Conservation (phyloP, 2,113 vertebrate genomes). For the Phylloscopus trochiloides region DNA sequence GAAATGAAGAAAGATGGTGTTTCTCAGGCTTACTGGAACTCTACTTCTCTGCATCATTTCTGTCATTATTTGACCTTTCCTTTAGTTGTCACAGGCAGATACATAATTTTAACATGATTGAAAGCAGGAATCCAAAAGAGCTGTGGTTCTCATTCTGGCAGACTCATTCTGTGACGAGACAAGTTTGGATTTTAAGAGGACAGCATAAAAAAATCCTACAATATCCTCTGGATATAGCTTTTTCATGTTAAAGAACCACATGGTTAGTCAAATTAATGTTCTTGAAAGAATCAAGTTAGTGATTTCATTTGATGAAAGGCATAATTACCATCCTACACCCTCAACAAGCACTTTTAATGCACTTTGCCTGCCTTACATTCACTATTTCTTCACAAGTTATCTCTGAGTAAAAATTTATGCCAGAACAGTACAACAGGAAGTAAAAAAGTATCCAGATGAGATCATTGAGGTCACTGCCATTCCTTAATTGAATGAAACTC, state of each 20-base stretch:
- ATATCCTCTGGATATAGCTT: not conserved
- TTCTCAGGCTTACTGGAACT: not conserved
- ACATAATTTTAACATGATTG: not conserved
- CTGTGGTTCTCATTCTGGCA: not conserved
- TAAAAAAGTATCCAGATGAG: not conserved
- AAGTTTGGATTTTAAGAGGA: not conserved
- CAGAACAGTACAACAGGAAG: not conserved
- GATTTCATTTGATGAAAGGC: not conserved
- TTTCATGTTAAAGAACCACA: not conserved
- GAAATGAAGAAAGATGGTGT: not conserved
- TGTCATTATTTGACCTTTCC: not conserved
- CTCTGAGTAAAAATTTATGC: not conserved
- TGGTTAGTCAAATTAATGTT: not conserved
- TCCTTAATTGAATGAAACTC: not conserved
- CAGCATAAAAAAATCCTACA: not conserved
- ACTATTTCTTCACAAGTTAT: not conserved
- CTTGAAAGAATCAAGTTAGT: not conserved
- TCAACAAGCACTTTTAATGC: not conserved
- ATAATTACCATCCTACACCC: not conserved
- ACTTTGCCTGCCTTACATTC: not conserved
- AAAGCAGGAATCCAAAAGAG: not conserved
- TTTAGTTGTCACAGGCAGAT: not conserved
- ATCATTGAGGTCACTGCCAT: not conserved
- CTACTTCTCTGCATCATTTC: not conserved
- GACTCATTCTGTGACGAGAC: not conserved